phyloP scores from a whole-genome alignment of 2,797 vertebrate species.

The Gallirallus australis region DNA sequence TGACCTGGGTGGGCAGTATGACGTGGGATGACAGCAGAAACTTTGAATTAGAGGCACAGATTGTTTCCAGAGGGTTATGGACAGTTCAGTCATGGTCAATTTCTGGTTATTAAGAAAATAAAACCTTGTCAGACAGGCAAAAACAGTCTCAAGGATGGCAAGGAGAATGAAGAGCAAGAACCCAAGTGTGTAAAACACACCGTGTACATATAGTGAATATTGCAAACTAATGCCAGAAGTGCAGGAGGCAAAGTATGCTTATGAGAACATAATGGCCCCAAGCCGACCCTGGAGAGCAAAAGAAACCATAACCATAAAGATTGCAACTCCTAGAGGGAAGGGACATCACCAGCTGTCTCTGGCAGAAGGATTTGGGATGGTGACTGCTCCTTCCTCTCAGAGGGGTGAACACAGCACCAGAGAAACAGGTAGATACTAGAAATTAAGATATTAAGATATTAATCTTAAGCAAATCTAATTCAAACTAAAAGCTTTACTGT shows the following conservation, averaged over 20 bases:
- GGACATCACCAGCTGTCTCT: neutral
- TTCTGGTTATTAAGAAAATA: neutral
- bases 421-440: neutral
- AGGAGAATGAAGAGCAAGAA: neutral
- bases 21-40: neutral
- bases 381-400: neutral
- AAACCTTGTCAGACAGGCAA: neutral
- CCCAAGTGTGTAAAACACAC: neutral
- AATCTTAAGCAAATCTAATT: neutral
- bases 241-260: neutral
- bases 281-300: neutral
- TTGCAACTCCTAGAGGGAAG: neutral
- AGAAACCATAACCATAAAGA: neutral
- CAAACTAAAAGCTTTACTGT: neutral
- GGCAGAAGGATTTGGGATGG: neutral
- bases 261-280: neutral
- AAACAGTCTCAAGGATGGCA: neutral
- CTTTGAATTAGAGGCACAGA: neutral
- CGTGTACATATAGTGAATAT: neutral
- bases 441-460: neutral
- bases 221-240: neutral
- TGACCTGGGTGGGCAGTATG: no score
- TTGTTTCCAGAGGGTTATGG: neutral
- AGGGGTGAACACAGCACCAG: accelerated
- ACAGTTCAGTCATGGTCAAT: neutral